Base-by-base conservation (phyloP, 2,888 invertebrate species). In the Lepidocyrtoides sp. region DNA sequence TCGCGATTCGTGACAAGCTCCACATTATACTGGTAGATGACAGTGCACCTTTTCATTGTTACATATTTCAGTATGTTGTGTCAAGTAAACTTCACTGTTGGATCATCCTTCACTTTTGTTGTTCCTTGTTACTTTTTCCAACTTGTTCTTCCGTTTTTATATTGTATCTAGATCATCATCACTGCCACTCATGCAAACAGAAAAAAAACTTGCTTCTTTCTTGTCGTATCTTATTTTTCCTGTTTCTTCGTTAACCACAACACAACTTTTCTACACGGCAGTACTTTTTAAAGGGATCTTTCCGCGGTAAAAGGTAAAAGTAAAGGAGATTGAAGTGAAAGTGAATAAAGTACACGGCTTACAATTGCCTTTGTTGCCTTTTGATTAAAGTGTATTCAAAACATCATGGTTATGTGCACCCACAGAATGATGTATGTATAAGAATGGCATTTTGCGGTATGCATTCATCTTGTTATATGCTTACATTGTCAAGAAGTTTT, bases 361-460 rank as follows among this genome's bases (percentile, higher is more conserved):
- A 12, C 75, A 57, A 54, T 69, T 48, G 63, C 32, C 36, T 60
- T 17, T 48, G 57, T 48, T 66, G 75, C 14, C 17, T 29, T 48
- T 79, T 84, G 84, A 86, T 75, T 86, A 57, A 44, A 44, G 26
- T 57, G 60, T 69, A 84, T 84, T 84, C 72, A 72, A 41, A 83
- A n/a, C 36, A n/a, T n/a, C 26, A 32, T 36, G 63, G 23, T 44
- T 7, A 54, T 3, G 26, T 84, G 51, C n/a, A 54, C 44, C 14
- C n/a, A 44, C 4, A 8, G n/a, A 44, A 32, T 44, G 20, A 32
- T 66, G 29, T 66, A 32, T 87, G 23, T 29, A 26, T 0, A 20
- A 44, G n/a, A 29, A 83, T 36, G 20, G 36, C 32, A 23, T 48
- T 12, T 66, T 83, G n/a, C 5, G 17, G 83, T 29, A 41, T 82